Conservation (phyloP, 2,113 vertebrate species). For the Alaudala cheleensis region DNA sequence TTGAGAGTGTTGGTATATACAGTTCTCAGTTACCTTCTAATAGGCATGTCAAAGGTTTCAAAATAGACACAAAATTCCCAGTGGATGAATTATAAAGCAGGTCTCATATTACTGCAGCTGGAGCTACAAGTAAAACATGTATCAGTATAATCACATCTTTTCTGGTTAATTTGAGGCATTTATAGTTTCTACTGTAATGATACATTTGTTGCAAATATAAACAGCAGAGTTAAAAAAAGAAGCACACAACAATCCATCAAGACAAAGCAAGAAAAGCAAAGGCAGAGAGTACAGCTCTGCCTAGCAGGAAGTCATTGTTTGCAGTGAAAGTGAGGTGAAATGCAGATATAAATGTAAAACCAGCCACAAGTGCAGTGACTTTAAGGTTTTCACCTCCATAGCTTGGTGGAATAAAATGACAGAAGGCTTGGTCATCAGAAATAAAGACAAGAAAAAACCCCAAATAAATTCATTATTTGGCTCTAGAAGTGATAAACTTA, state of each 20-base stretch:
- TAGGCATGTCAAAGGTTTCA: background rate
- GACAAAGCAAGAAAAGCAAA: background rate
- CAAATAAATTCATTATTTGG: background rate
- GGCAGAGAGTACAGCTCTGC: background rate
- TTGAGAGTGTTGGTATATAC: background rate
- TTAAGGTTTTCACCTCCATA: background rate
- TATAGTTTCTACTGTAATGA: background rate
- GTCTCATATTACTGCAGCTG: background rate
- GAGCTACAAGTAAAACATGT: background rate
- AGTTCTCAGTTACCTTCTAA: background rate
- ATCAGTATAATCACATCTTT: background rate
- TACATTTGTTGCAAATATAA: background rate
- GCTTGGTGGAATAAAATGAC: background rate
- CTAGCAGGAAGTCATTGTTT: background rate
- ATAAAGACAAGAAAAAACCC: background rate
- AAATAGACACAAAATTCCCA: conserved; percentile 26
- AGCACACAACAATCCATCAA: background rate
- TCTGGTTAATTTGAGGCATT: background rate
- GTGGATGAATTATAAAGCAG: background rate
- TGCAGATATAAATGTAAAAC: background rate
- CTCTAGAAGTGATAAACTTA: background rate
- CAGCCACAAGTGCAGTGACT: background rate
- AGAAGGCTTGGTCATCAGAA: background rate
- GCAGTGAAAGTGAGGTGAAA: background rate
- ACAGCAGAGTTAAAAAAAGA: background rate